Conservation (phyloP, 2,797 vertebrate species). For the Coregonus suidteri region DNA sequence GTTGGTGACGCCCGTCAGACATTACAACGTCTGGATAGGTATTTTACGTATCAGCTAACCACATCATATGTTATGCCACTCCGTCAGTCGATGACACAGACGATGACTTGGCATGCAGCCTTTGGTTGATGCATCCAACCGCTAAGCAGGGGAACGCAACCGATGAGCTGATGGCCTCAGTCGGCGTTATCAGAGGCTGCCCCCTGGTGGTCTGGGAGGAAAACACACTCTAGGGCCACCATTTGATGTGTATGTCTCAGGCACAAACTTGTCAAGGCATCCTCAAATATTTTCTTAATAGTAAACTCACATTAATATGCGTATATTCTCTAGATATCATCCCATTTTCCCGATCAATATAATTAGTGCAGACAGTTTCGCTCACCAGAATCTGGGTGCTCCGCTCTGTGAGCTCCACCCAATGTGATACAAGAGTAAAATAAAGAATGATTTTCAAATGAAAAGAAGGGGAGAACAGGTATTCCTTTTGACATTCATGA, state of each 20-base stretch:
- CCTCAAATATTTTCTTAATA: neutral
- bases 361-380: neutral
- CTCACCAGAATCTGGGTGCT: neutral
- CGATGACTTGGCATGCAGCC: no score
- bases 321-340: no score
- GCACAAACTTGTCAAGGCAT: neutral
- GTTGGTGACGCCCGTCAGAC: no score
- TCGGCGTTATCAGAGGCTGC: constrained; percentile 34
- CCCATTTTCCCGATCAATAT: neutral
- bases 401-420: neutral
- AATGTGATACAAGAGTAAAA: neutral
- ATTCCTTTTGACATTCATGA: neutral
- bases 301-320: neutral
- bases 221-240: neutral
- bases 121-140: no score
- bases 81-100: no score
- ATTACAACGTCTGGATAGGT: no score
- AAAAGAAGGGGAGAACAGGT: neutral
- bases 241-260: neutral
- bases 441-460: no score
- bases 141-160: no score
- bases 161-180: neutral
- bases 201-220: constrained; percentile 51
- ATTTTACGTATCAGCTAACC: no score
- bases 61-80: no score